Evolutionary conservation across 2,888 invertebrate genomes (phyloP), one percentile per base, ranked within the genome.

Genomic region (Odontomyia ornata): DNA sequence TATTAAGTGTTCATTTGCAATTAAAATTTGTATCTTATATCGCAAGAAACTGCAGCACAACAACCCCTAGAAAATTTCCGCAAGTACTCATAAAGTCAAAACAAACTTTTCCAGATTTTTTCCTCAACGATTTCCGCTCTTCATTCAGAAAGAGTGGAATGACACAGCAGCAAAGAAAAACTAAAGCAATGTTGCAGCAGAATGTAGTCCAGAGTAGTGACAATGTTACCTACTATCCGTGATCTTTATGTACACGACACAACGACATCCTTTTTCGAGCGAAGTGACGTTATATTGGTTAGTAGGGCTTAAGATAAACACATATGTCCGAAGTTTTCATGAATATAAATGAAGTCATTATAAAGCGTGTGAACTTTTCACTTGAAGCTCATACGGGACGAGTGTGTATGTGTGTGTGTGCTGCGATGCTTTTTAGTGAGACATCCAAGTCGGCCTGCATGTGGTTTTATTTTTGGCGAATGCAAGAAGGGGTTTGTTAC

Each of bases 321-420:
- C 77, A 77, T 75, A 78, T 78, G 69, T 77, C 76, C 78, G 75
- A 78, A 78, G 77, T 78, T 78, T 78, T 71, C 78, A 78, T 78
- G 78, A 78, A 78, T 78, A 78, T 78, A 78, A 78, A 78, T 78
- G 78, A 78, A 78, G 78, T 78, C 78, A 78, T 78, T 78, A 78
- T 77, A 75, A 78, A 75, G 75, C 75, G 78, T 77, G 78, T 71
- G 78, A 78, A 78, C 69, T 75, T 77, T 75, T 75, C 71, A 76
- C 75, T 47, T 47, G 69, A 69, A 69, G 46, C 69, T 23, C 69
- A 47, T 23, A 69, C 46, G 15, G 36, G 36, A 5, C 9, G n/a
- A 52, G 52, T 13, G 15, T 13, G 52, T 15, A 52, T 62, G 52
- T 52, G 15, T 9, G 36, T 5, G 36, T 36, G 15, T 52, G 52